phyloP scores from a whole-genome alignment of 2,113 vertebrate genomes.

The Ptilonorhynchus violaceus region DNA sequence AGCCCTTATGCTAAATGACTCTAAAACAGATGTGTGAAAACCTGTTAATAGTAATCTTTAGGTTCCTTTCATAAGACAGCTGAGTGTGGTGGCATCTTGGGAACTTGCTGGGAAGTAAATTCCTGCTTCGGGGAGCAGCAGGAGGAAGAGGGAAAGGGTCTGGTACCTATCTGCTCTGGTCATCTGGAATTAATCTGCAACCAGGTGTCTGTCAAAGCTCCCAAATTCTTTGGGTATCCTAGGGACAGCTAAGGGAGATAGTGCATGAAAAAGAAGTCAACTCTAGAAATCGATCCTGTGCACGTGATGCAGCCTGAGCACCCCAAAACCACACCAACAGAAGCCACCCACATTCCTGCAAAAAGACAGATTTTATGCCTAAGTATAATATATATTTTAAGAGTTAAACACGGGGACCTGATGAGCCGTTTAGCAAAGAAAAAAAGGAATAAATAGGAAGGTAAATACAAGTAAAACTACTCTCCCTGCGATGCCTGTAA shows the following conservation, averaged over 20 bases:
- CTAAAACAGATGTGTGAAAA: neutral
- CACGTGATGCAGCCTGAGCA: neutral
- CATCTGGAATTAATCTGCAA: neutral
- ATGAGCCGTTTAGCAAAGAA: neutral
- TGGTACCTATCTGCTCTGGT: neutral
- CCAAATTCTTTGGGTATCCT: neutral
- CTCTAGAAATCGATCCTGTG: neutral
- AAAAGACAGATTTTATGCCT: neutral
- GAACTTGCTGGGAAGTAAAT: neutral
- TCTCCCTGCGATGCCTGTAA: neutral
- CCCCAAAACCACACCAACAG: neutral
- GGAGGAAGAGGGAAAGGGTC: neutral
- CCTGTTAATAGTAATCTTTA: neutral
- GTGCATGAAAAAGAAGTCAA: neutral
- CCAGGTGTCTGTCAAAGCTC: neutral
- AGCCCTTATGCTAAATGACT: neutral
- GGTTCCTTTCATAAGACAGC: neutral
- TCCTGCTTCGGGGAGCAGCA: neutral
- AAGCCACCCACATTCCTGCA: fast-evolving
- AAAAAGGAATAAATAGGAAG: neutral
- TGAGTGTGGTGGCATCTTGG: neutral
- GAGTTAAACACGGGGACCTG: neutral
- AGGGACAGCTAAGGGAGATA: neutral
- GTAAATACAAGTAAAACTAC: neutral
- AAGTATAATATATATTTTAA: neutral